These are phyloP conservation scores for Heterotilapia buettikoferi DNA, from an alignment of 2,113 vertebrate species.

Conservation along the genomic window DNA sequence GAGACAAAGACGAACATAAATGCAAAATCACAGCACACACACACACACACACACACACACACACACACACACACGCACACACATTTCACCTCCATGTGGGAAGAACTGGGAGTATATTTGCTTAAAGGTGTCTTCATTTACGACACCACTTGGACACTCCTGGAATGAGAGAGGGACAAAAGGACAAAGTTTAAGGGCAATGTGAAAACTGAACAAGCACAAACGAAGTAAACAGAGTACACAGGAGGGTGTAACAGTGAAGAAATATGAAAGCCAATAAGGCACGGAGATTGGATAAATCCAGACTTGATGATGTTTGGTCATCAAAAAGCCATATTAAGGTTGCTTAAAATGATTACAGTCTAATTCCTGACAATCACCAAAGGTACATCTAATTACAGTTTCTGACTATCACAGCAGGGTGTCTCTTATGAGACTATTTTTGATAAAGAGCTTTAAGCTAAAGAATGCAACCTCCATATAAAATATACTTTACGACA, in stretches of 20 bases:
- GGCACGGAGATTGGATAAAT: background rate
- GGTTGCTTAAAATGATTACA: background rate
- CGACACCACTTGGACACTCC: constrained; percentile 94
- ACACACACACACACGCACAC: background rate
- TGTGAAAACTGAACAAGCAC: background rate
- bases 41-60: background rate
- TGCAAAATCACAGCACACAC: background rate
- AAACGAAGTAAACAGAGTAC: background rate
- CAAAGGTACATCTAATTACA: background rate
- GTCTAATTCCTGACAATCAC: background rate
- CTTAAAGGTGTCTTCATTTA: constrained; percentile 95
- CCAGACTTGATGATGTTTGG: background rate
- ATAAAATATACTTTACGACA: background rate
- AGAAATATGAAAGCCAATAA: accelerated
- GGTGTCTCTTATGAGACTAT: background rate
- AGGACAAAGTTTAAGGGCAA: background rate
- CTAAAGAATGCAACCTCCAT: background rate
- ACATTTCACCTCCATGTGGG: constrained; percentile 91
- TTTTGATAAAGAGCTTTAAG: background rate
- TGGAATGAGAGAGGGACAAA: constrained; percentile 43
- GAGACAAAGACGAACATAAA: background rate
- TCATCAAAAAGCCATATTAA: background rate
- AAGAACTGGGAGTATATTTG: constrained; percentile 98
- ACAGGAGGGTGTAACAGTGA: background rate
- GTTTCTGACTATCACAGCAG: background rate